phyloP scores from a whole-genome alignment of 2,888 invertebrate genomes.

The Andrena chrysosceles region DNA sequence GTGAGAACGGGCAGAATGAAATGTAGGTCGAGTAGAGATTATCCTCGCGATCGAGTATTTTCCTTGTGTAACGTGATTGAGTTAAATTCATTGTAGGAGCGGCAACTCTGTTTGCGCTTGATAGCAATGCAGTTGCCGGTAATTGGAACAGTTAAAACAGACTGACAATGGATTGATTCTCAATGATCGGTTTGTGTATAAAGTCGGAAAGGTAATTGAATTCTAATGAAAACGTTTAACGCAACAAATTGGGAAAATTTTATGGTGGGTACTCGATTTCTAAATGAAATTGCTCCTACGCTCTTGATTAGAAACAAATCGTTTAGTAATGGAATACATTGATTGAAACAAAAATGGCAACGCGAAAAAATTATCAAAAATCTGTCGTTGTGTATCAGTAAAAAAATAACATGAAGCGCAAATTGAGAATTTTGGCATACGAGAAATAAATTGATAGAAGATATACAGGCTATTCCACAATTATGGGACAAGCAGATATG shows the following conservation, averaged over 20 bases:
- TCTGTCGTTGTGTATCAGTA: not conserved
- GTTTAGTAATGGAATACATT: not conserved
- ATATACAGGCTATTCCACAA: too few relatives aligned
- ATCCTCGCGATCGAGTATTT: conserved; percentile 2
- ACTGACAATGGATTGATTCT: not conserved
- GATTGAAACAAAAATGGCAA: not conserved
- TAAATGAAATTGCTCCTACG: not conserved
- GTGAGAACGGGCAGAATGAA: not conserved
- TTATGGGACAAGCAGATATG: too few relatives aligned
- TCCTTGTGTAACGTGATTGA: conserved; percentile 19
- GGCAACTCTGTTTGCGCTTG: conserved; percentile 14
- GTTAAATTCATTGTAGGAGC: conserved; percentile 21
- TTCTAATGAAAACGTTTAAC: conserved; percentile 7
- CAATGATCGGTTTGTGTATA: conserved; percentile 19
- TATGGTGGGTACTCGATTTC: not conserved
- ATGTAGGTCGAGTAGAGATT: conserved; percentile 1
- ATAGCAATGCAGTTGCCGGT: not conserved
- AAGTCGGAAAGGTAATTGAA: conserved; percentile 21
- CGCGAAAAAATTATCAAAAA: not conserved
- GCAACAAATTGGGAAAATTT: not conserved
- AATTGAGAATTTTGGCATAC: too few relatives aligned
- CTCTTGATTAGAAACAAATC: not conserved
- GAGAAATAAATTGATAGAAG: too few relatives aligned
- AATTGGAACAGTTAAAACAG: conserved; percentile 2
- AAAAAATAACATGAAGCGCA: not conserved